Evolutionary conservation across 2,888 invertebrate species (phyloP), one percentile per base, ranked within the genome.

Genomic region (Drosophila rubida): DNA sequence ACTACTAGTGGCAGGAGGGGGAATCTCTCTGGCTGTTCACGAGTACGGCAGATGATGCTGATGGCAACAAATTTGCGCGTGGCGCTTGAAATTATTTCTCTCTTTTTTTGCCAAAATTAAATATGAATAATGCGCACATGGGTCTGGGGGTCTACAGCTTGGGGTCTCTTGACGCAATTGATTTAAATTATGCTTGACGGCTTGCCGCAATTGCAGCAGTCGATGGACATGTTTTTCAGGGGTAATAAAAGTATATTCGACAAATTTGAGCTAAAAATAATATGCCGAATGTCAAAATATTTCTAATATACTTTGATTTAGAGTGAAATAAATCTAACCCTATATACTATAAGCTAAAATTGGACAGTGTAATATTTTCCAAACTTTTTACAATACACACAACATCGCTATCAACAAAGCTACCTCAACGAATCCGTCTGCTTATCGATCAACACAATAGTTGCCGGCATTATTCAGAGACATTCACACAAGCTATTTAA

Each of bases 101-200:
- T 49, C 39, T 32, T 44, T 32, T 58, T 64, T 58, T 45, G 32
- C 25, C 63, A 55, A 44, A 54, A 61, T 45, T 25, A 32, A 35
- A 27, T 35, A 49, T 37, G 35, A 59, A 72, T 46, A 37, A 66
- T 50, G 37, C 51, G 45, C 25, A 44, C 27, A 51, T 55, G 42
- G 45, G 49, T 39, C 41, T 39, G 14, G 41, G n/a, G 25, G 14
- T 25, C 30, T 45, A 25, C 11, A 14, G 22, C 7, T 41, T 16
- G n/a, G 11, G 32, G 30, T 48, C 57, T 73, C 37, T 66, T 63
- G 64, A 51, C 61, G 75, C 66, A 80, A 82, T 77, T 82, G 65
- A 64, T 55, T 22, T 62, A 23, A 69, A 75, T 70, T 37, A 63
- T 48, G 58, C 49, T 45, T 64, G 71, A 66, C 57, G 66, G 58